These are phyloP conservation scores for Benitochromis conjunctus DNA, from an alignment of 2,113 vertebrate genomes.

Conservation along the genomic window DNA sequence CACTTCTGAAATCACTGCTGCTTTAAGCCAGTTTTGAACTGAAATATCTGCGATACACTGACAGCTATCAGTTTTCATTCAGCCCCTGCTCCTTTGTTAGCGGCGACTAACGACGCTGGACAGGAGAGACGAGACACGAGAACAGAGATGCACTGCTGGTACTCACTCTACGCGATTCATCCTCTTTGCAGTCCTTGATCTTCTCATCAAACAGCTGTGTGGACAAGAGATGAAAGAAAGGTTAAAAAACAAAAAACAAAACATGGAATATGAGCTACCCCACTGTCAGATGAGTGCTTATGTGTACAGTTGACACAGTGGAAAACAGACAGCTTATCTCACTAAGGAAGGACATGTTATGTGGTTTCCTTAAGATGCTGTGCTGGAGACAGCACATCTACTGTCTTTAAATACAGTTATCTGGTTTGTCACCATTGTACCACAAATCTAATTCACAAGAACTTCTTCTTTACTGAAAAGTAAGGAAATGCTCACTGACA, in stretches of 20 bases:
- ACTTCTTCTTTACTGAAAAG: background rate
- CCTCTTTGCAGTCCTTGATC: constrained; percentile 97
- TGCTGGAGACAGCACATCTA: background rate
- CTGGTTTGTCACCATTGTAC: background rate
- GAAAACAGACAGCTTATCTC: background rate
- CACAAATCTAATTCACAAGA: background rate
- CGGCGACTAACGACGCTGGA: background rate
- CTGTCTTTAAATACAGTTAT: background rate
- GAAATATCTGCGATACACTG: background rate
- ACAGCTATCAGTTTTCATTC: background rate
- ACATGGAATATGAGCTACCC: background rate
- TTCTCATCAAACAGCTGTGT: constrained; percentile 96
- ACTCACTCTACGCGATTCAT: constrained; percentile 97
- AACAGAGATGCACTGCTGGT: constrained; percentile 12
- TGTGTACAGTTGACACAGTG: background rate
- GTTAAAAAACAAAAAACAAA: background rate
- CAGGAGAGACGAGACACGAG: background rate
- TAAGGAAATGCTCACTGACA: background rate
- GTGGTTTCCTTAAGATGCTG: background rate
- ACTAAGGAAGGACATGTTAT: background rate
- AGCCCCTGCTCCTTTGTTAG: background rate
- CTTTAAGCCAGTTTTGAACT: background rate
- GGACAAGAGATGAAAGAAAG: constrained; percentile 13
- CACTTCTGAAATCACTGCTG: background rate
- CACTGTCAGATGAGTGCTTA: background rate